Conservation (phyloP, 2,797 vertebrate species). For the Cryptoprocta ferox region DNA sequence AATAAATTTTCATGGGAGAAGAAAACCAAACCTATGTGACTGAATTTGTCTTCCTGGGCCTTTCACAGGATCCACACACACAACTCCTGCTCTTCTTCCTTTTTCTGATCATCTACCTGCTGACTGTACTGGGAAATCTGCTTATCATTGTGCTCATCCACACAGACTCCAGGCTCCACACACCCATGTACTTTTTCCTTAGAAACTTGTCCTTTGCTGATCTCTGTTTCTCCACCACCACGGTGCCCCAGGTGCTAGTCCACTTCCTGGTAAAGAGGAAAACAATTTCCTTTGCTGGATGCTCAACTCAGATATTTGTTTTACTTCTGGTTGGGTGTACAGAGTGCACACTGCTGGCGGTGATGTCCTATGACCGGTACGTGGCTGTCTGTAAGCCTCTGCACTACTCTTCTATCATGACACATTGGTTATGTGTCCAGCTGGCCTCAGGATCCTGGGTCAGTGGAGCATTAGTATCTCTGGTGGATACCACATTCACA, state of each 20-base stretch:
- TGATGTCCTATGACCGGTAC: constrained; percentile 78
- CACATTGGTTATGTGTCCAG: constrained; percentile 49
- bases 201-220: constrained; percentile 76
- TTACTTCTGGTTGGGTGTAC: constrained; percentile 67
- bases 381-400: constrained; percentile 77
- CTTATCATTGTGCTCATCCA: constrained; percentile 76
- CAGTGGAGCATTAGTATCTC: constrained; percentile 63
- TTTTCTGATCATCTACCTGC: constrained; percentile 75
- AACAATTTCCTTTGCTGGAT: constrained; percentile 71
- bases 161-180: constrained; percentile 74
- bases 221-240: constrained; percentile 76
- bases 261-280: constrained; percentile 64
- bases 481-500: constrained; percentile 67
- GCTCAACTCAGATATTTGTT: constrained; percentile 61
- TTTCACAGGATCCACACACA: constrained; percentile 65
- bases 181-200: constrained; percentile 80
- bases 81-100: constrained; percentile 68
- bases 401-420: constrained; percentile 74
- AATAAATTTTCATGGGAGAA: constrained; percentile 53
- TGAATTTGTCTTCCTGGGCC: constrained; percentile 78
- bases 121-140: constrained; percentile 76
- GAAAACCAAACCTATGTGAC: constrained; percentile 65
- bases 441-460: constrained; percentile 65
- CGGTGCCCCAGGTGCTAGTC: constrained; percentile 67
- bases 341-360: constrained; percentile 61